These are phyloP conservation scores for Enteromius unitaeniatus DNA, from an alignment of 2,797 vertebrate genomes.

Conservation along the genomic window DNA sequence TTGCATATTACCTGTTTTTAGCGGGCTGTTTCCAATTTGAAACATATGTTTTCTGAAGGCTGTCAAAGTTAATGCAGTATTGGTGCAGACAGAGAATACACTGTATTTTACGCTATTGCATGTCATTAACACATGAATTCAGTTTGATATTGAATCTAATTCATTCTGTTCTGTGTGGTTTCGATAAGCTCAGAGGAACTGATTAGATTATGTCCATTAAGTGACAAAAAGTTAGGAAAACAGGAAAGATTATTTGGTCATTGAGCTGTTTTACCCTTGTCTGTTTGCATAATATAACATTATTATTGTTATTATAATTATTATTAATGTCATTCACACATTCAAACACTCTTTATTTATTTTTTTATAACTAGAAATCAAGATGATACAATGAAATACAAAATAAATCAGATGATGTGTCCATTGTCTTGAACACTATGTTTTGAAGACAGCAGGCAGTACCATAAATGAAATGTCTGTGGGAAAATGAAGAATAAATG, in stretches of 20 bases:
- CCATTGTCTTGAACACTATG: background rate
- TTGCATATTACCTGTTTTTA: no score
- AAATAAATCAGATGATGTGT: background rate
- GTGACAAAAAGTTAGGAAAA: background rate
- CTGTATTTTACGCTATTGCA: no score
- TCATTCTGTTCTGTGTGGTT: background rate
- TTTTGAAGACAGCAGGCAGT: background rate
- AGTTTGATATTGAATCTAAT: background rate
- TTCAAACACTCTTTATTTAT: no score
- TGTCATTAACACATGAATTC: background rate
- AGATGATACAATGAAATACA: background rate
- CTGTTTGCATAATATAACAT: background rate
- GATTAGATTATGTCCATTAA: background rate
- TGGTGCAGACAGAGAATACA: no score
- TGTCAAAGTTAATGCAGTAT: no score
- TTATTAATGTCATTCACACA: no score
- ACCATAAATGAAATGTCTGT: conserved; percentile 36
- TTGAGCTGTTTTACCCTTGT: background rate
- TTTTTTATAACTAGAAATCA: no score
- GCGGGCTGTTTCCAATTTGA: no score
- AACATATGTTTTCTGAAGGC: no score
- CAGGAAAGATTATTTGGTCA: background rate
- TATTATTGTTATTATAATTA: no score
- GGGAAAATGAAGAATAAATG: conserved; percentile 55
- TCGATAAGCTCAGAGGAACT: background rate